Percentiles rank a stretch among this genome's conserved stretches.
Evolutionary conservation across 2,797 vertebrate species (phyloP).

Genomic region (Gila robusta): DNA sequence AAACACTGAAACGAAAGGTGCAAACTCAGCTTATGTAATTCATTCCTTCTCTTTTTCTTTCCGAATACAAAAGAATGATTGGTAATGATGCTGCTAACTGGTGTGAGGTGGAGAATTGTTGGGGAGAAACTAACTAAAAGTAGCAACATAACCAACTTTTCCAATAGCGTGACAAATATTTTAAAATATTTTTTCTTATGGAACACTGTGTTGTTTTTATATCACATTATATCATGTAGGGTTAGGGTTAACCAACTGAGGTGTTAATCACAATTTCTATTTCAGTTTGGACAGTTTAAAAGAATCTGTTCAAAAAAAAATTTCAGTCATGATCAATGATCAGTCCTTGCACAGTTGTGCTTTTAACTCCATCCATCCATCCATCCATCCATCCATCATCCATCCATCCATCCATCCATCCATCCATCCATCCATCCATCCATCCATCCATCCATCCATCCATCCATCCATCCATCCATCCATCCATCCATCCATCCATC

Average conservation of each 20-base stretch:
- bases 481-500: no score
- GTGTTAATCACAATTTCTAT: background rate
- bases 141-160: background rate
- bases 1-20: conserved; percentile 25
- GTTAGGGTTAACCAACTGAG: background rate
- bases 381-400: no score
- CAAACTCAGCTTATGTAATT: conserved; percentile 47
- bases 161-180: background rate
- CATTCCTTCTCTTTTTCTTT: conserved; percentile 6
- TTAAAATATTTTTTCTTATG: background rate
- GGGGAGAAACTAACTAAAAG: background rate
- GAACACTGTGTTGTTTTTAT: background rate
- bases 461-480: no score
- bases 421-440: no score
- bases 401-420: no score
- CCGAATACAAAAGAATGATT: conserved; percentile 29
- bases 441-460: no score
- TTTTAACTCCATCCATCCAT: no score
- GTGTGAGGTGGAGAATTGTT: conserved; percentile 24
- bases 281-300: background rate
- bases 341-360: background rate
- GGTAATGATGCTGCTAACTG: conserved; percentile 30
- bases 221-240: background rate
- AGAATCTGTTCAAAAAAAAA: background rate
- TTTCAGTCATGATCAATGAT: background rate